Base-by-base conservation (phyloP, 1,140 invertebrate genomes). In the Drosophila tristis region DNA sequence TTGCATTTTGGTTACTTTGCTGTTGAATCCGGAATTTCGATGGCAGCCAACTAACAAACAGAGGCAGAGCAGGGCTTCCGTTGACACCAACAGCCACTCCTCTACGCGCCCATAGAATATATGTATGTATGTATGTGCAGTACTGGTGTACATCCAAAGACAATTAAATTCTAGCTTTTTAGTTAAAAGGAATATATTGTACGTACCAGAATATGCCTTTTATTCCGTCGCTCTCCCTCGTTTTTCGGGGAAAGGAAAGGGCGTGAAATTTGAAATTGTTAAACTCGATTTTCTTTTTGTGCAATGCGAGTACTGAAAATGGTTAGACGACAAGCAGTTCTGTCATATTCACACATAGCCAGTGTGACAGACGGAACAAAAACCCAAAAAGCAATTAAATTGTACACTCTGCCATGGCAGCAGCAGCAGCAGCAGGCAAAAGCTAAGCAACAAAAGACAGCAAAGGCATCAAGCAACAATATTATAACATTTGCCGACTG, bases 1-100 rank as follows among this genome's bases (percentile, higher is more conserved):
- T 90, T 90, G 85, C 86, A 90, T 90, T 90, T 90, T 81, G 85
- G 85, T 90, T 89, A 90, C 86, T 90, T 90, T 90, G 86, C 78
- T 85, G 80, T 90, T 85, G 90, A 90, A 86, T 81, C 85, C 86
- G 87, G 80, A 85, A 90, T 86, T 90, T 90, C 86, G 85, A 74
- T 87, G 84, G 84, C 79, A 87, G 78, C 73, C 81, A 87, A 86
- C 82, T 87, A 86, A 81, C 84, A 77, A 82, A 87, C 84, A 89
- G 66, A 66, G 78, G 61, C 62, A 87, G 31, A 35, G 9, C 31
- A 35, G 64, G 66, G 64, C 66, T 77, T 76, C 79, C 84, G 84
- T 79, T 89, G 82, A 87, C 82, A 87, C 67, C 73, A 60, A 26
- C 31, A 29, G 7, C 35, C 23, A 57, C 25, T 2, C 35, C 35